Conservation (phyloP, 2,113 vertebrate genomes). For the Notothenia rossii region DNA sequence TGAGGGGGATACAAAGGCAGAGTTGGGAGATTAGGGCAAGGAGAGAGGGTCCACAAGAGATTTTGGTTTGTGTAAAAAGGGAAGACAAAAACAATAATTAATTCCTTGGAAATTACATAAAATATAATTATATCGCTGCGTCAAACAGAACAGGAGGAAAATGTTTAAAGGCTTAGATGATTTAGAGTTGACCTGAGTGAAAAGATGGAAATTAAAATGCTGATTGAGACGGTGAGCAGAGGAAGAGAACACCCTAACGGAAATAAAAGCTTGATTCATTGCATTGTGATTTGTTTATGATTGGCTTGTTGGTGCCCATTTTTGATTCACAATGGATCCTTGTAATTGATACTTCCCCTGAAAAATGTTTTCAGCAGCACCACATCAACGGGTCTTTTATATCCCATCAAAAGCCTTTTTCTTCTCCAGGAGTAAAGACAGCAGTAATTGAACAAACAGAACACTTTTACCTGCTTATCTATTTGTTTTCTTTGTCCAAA, state of each 20-base stretch:
- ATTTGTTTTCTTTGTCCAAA: slow-evolving; percentile 54
- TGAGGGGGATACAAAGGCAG: slow-evolving; percentile 55
- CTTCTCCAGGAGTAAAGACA: slow-evolving; percentile 28
- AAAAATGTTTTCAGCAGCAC: slow-evolving; percentile 10
- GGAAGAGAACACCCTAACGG: background rate
- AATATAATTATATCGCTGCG: background rate
- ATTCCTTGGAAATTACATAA: slow-evolving; percentile 1
- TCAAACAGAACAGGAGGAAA: background rate
- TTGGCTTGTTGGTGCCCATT: slow-evolving; percentile 12
- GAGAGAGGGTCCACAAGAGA: slow-evolving; percentile 26
- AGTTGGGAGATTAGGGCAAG: slow-evolving; percentile 24
- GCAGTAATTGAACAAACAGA: slow-evolving; percentile 40
- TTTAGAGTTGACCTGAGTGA: background rate
- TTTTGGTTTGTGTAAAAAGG: slow-evolving; percentile 18
- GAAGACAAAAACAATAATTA: background rate
- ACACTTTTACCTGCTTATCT: slow-evolving; percentile 33
- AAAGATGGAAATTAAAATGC: background rate
- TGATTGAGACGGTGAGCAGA: background rate
- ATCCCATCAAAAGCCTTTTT: slow-evolving; percentile 43
- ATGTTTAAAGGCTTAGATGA: background rate
- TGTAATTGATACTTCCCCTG: slow-evolving; percentile 43
- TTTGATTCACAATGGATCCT: slow-evolving; percentile 26
- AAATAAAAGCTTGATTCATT: background rate
- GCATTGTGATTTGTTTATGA: background rate
- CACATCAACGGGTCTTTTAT: slow-evolving; percentile 42